Base-by-base conservation (phyloP, 2,888 invertebrate genomes). In the Cacoxenus indagator region DNA sequence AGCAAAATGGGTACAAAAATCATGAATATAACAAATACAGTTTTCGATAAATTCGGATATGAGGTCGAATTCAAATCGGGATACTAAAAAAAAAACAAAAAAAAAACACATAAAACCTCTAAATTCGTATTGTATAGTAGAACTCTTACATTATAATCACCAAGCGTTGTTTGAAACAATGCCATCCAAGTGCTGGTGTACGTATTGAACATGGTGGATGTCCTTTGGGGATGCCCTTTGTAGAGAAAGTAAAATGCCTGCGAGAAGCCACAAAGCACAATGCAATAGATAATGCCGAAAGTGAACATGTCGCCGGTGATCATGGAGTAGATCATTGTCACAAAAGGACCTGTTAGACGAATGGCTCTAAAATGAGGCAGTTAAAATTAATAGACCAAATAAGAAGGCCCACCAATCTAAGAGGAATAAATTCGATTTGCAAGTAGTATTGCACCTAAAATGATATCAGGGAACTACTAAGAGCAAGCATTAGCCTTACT, bases 291-390 rank as follows among this genome's bases (percentile, higher is more conserved):
- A 77, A 99, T 97, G 74, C 96, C 96, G 87, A 99, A 99, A 27
- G 98, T 96, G 85, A 98, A 93, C 95, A 99, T 96, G 90, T 99
- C 99, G 57, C 99, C 98, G 0, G 96, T 96, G 85, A 98, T 96
- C 98, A 99, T 99, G 83, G 96, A 96, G 91, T 97, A 99, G 78
- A 99, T 97, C 98, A 99, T 99, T 11, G 98, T 98, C 70, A 99
- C 98, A 89, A 99, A 99, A 0, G 99, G 98, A 54, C 99, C 99
- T 0, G 98, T 99, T 81, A 99, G 89, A 69, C 95, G 93, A 37
- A 97, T 94, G 46, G 97, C 97, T 6, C 98, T 98, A 3, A 74
- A 57, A 88, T n/a, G n/a, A n/a, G n/a, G n/a, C n/a, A n/a, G n/a
- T n/a, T n/a, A n/a, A 74, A 5, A 66, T 3, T 11, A 68, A 48